Percentiles rank a stretch among this genome's conserved stretches.
Evolutionary conservation across 2,888 invertebrate species (phyloP).

Genomic region (Apamea epomidion): DNA sequence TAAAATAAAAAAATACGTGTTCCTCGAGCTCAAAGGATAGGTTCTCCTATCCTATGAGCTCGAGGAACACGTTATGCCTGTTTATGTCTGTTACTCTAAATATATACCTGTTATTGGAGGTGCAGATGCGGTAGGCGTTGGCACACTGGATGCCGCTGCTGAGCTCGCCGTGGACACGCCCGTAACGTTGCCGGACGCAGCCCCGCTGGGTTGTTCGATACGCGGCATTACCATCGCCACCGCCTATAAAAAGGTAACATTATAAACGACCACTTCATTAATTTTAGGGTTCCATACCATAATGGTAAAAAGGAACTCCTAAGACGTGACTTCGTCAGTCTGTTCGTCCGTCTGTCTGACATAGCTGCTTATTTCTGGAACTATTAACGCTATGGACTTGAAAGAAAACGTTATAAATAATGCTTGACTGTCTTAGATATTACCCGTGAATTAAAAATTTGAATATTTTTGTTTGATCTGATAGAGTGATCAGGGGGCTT

Average conservation of each 20-base stretch:
- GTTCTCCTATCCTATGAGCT: too few relatives aligned
- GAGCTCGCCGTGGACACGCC: conserved; percentile 69
- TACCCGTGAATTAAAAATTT: not conserved
- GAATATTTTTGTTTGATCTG: not conserved
- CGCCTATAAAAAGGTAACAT: conserved; percentile 82
- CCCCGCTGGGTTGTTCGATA: conserved; percentile 91
- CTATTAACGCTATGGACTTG: not conserved
- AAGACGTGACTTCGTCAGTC: not conserved
- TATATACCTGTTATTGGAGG: conserved; percentile 70
- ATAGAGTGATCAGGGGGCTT: not conserved
- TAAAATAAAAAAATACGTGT: not conserved
- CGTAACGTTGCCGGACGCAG: conserved; percentile 71
- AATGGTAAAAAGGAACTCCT: not conserved
- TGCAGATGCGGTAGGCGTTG: conserved; percentile 72
- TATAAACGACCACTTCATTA: not conserved
- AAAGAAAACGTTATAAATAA: not conserved
- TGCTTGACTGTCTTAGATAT: not conserved
- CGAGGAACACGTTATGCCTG: too few relatives aligned
- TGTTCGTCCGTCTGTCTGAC: not conserved
- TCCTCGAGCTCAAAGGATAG: not conserved
- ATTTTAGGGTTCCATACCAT: not conserved
- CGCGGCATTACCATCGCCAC: conserved; percentile 93
- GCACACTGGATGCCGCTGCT: conserved; percentile 67
- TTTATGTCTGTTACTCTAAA: not conserved
- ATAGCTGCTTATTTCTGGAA: not conserved